Conservation (phyloP, 2,888 invertebrate genomes). For the Blera fallax region DNA sequence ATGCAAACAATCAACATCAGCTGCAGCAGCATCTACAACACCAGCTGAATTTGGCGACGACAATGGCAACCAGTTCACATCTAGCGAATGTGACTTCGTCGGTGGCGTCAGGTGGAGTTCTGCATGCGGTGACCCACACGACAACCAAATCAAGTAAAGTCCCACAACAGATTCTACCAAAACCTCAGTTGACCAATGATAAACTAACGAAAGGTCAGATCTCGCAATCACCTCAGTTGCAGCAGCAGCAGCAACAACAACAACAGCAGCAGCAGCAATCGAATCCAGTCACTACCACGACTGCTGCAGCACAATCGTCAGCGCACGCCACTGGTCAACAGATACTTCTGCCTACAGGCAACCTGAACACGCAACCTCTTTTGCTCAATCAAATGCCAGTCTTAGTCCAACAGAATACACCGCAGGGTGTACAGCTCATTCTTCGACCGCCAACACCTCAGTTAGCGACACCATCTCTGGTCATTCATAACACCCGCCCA, state of each 20-base stretch:
- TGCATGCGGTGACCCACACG: conserved; percentile 57
- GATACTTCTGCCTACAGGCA: conserved; percentile 79
- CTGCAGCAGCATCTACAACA: conserved; percentile 68
- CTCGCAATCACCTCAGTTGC: conserved; percentile 79
- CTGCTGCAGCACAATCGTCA: conserved; percentile 51
- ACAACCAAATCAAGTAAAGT: conserved; percentile 77
- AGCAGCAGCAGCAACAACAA: too few species aligned
- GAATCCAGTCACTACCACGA: conserved; percentile 52
- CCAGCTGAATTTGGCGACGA: conserved; percentile 63
- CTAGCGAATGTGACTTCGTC: conserved; percentile 52
- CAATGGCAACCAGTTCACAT: conserved; percentile 56
- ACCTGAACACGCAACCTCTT: conserved; percentile 79
- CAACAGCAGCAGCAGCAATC: conserved; percentile 77
- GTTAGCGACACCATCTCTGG: conserved; percentile 81
- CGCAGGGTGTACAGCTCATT: conserved; percentile 88
- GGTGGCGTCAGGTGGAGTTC: conserved; percentile 34
- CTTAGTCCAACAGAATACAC: conserved; percentile 85
- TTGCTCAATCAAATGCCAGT: conserved; percentile 83
- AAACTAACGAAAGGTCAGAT: conserved; percentile 76
- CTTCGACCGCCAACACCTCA: conserved; percentile 86
- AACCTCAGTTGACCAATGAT: conserved; percentile 81
- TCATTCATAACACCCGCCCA: conserved; percentile 81
- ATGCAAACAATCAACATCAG: conserved; percentile 60
- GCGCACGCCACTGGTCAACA: conserved; percentile 76
- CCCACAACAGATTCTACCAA: conserved; percentile 85